Evolutionary conservation across 2,797 vertebrate species (phyloP).

Genomic region (Halcyon smyrnensis): DNA sequence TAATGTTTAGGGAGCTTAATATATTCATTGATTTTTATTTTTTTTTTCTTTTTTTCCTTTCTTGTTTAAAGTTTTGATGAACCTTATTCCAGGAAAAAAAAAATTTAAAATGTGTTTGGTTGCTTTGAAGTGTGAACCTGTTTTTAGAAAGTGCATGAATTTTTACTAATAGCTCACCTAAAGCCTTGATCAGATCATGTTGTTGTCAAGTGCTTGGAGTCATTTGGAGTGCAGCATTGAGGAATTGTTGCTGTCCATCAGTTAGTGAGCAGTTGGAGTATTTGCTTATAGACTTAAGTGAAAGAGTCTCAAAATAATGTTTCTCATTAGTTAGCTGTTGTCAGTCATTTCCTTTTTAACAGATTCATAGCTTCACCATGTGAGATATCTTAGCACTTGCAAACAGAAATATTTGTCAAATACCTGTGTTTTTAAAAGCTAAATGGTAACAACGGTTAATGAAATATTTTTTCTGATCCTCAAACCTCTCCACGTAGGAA

Average conservation of each 20-base stretch:
- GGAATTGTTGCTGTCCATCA: not conserved
- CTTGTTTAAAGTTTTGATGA: not conserved
- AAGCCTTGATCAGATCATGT: not conserved
- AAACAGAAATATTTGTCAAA: not conserved
- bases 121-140: not conserved
- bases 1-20: not conserved
- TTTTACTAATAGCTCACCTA: not conserved
- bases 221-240: not conserved
- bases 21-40: not conserved
- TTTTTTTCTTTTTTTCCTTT: too few relatives aligned
- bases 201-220: not conserved
- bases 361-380: not conserved
- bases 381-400: not conserved
- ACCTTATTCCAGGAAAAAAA: not conserved
- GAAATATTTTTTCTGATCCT: not conserved
- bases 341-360: not conserved
- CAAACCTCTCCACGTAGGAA: not conserved
- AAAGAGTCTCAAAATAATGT: not conserved
- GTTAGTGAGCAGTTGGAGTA: not conserved
- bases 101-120: not conserved
- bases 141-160: not conserved
- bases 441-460: not conserved
- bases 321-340: not conserved
- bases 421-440: not conserved
- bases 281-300: not conserved